phyloP scores from a whole-genome alignment of 2,888 invertebrate species.

The Megaustenia siamemsis region DNA sequence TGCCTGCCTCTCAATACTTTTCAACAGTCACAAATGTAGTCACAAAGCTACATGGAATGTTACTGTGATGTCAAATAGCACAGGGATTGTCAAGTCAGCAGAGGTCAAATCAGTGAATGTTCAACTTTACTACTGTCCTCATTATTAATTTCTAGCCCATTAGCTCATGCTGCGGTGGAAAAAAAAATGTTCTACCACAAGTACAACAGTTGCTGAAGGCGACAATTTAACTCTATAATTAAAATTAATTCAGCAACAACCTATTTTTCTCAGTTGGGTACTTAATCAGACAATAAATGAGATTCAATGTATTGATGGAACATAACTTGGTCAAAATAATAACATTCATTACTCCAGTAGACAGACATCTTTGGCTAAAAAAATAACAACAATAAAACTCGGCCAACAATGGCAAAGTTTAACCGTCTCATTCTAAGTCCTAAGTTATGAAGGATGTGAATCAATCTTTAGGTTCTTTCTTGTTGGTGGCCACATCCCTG shows the following conservation, averaged over 20 bases:
- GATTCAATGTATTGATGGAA: background rate
- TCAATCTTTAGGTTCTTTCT: constrained; percentile 67
- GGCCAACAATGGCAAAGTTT: background rate
- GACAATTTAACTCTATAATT: background rate
- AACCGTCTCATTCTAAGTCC: background rate
- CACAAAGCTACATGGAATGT: no score
- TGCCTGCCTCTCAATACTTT: no score
- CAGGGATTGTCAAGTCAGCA: no score
- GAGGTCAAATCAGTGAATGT: no score
- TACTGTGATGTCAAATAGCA: no score
- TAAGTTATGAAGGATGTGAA: no score
- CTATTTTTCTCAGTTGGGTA: background rate
- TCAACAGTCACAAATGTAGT: no score
- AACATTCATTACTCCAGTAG: background rate
- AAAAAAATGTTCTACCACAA: background rate
- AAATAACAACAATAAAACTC: background rate
- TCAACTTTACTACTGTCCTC: no score
- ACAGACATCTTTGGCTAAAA: background rate
- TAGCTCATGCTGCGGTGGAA: no score
- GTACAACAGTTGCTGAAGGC: background rate
- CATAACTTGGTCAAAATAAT: background rate
- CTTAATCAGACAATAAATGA: background rate
- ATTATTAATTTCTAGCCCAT: no score
- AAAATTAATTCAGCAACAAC: background rate
- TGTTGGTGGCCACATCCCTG: constrained; percentile 81